A percentile compares a stretch with the other conserved stretches of the same genome.
Conservation (phyloP, 2,113 vertebrate species). For the Herpetotheres cachinnans region DNA sequence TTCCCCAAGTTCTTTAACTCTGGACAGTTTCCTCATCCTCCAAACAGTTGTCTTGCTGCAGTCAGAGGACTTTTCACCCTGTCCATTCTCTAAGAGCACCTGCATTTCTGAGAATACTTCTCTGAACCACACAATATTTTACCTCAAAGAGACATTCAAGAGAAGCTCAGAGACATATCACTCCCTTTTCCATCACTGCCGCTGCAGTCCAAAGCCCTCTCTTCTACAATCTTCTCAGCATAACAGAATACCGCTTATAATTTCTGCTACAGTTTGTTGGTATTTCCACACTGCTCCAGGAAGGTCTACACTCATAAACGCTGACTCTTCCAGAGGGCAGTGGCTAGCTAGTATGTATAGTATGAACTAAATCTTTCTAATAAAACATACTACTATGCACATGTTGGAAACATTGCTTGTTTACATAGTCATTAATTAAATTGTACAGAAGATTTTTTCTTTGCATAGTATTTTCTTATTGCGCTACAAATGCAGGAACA, state of each 20-base stretch:
- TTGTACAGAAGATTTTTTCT: neutral
- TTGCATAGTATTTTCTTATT: neutral
- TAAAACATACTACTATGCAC: neutral
- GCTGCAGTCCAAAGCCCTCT: neutral
- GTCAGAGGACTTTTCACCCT: neutral
- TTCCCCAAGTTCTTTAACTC: neutral
- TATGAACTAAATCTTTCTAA: neutral
- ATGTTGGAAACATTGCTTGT: neutral
- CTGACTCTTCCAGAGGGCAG: neutral
- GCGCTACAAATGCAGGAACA: neutral
- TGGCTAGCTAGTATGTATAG: neutral
- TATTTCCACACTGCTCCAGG: neutral
- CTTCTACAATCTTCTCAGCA: neutral
- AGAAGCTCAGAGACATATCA: neutral
- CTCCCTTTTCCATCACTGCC: neutral
- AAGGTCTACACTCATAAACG: neutral
- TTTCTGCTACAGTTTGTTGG: neutral
- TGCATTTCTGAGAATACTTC: neutral
- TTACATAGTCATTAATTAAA: neutral
- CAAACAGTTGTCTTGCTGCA: neutral
- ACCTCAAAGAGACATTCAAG: neutral
- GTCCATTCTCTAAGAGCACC: neutral
- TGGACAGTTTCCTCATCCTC: neutral
- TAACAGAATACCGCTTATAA: neutral
- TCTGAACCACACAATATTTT: neutral